Base-by-base conservation (phyloP, 2,797 vertebrate genomes). In the Characodon lateralis region DNA sequence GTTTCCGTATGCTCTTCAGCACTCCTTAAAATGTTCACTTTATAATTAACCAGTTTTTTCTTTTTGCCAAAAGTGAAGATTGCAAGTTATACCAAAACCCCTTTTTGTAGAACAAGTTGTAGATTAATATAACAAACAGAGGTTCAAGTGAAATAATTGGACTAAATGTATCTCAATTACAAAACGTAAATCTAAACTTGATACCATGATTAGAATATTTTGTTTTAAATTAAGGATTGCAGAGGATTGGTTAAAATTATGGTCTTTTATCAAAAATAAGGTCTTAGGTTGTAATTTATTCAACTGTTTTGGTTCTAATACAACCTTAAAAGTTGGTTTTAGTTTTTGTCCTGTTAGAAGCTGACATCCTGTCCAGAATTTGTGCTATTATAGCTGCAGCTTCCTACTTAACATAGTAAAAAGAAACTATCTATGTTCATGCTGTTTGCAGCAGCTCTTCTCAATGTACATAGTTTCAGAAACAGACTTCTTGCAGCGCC, bases 1-100 rank as follows among this genome's bases (percentile, higher is more conserved):
- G 18, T 75, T 39, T 72, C 71, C 16, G 43, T 74, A 66, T 73
- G 28, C 70, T 74, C 31, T 65, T 65, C 63, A 77, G 43, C 41
- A 35, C 50, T 8, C 2, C 2, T 31, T 4, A 0, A 71, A 76
- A 8, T 77, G 56, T 24, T 72, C 28, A 39, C 5, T 59, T 59
- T 56, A 22, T 46, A 78, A 71, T 68, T 43, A 71, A 28, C 26
- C n/a, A 63, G 50, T 20, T 72, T 46, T 39, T 39, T 13, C 1
- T 26, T 43, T 46, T 69, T 73, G 66, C 24, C 18, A 53, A 55
- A 72, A 28, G 48, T 53, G 18, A 53, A 41, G 35, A 1, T 41
- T 22, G 63, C 8, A 41, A 41, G 63, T 66, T 41, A 66, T 9
- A 24, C 35, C 35, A 12, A 41, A 66, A 41, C 5, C 7, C 35